Evolutionary conservation across 2,113 vertebrate species (phyloP).

Genomic region (Elanoides forficatus): DNA sequence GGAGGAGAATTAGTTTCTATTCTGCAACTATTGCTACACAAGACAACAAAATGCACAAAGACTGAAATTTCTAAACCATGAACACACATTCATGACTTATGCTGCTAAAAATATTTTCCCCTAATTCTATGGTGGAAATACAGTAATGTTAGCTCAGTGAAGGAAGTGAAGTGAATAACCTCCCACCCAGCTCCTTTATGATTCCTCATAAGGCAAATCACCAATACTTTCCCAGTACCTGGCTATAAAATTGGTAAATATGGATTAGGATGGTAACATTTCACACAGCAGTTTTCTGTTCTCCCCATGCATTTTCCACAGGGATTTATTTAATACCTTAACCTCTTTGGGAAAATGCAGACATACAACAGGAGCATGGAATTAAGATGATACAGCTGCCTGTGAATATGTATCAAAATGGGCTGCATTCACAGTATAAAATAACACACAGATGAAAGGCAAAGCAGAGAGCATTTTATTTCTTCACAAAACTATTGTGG

Average conservation of each 20-base stretch:
- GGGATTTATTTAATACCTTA: slow-evolving; percentile 55
- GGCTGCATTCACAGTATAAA: neutral
- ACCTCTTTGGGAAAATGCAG: slow-evolving; percentile 16
- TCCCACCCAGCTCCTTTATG: neutral
- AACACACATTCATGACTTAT: neutral
- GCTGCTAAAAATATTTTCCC: neutral
- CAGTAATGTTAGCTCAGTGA: neutral
- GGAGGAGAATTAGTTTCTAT: neutral
- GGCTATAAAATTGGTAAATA: slow-evolving; percentile 20
- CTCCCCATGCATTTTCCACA: neutral
- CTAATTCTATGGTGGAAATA: neutral
- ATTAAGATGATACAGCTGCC: slow-evolving; percentile 22
- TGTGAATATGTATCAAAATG: slow-evolving; percentile 26
- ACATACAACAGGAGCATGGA: slow-evolving; percentile 27
- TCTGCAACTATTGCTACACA: neutral
- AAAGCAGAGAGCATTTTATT: neutral
- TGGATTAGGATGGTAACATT: slow-evolving; percentile 26
- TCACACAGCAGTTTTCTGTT: neutral
- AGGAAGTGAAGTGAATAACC: neutral
- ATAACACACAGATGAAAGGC: neutral
- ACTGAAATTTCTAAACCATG: neutral
- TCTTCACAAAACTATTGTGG: neutral
- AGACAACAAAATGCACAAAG: neutral
- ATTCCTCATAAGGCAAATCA: neutral
- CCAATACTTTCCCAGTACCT: neutral